Base-by-base conservation (phyloP, 2,888 invertebrate genomes). In the Sarcophaga subvicina region DNA sequence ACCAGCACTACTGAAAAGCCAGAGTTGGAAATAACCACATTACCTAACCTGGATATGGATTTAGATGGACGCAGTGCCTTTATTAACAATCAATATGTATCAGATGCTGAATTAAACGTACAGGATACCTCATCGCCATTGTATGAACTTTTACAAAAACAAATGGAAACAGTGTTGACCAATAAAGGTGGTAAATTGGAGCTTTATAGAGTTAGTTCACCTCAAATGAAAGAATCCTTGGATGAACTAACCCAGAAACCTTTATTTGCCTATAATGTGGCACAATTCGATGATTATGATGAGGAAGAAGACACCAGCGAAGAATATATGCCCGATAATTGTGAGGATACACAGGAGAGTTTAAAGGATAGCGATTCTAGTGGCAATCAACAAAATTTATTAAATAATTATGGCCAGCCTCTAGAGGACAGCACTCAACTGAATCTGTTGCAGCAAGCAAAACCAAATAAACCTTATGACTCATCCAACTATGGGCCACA, bases 21-120 rank as follows among this genome's bases (percentile, higher is more conserved):
- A 10, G 66, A 72, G 0, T 20, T 37, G 8, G 49, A 72, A 37
- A 72, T 66, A 2, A 82, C 83, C 12, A 73, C 75, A 20, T 54
- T 76, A 11, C 54, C 17, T 14, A 12, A 72, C 0, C 5, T 11
- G 1, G 59, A 76, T 1, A 81, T 90, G 0, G 91, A 91, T 25
- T 75, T 89, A 47, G 91, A 91, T 75, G 91, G 89, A 14, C 91
- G 92, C 22, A 90, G 90, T 69, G 90, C 91, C 3, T 92, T 90
- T 83, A 88, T 91, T 14, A 92, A 92, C 76, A 92, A 92, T 86
- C 89, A 91, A 72, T 91, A 88, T 88, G 89, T 92, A 59, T 87
- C 89, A 49, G 91, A 90, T 62, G 89, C 88, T 62, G 90, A 89
- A 4, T 86, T 89, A 0, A 5, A 67, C 8, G 14, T 77, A 1